Percentiles rank a stretch among this genome's conserved stretches.
phyloP scores from a whole-genome alignment of 1,140 invertebrate species.

The Scaptomyza pallida region DNA sequence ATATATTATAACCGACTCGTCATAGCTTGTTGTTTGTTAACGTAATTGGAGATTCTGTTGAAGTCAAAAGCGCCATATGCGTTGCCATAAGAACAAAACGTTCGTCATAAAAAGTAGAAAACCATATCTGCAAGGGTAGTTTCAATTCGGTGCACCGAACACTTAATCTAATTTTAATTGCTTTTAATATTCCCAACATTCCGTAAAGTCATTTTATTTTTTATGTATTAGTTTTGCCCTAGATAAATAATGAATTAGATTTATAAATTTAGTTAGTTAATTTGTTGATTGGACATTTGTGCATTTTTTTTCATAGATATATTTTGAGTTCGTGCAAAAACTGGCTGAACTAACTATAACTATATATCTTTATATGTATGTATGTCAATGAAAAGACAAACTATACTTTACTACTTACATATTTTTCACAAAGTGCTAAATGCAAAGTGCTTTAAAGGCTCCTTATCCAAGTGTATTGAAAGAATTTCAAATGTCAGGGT shows the following conservation, averaged over 20 bases:
- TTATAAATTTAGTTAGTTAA: slow-evolving; percentile 24
- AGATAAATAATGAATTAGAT: slow-evolving; percentile 17
- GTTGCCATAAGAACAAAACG: slow-evolving; percentile 28
- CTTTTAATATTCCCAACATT: slow-evolving; percentile 8
- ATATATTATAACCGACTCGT: slow-evolving; percentile 2
- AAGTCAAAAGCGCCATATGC: slow-evolving; percentile 3
- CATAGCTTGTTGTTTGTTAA: neutral
- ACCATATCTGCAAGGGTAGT: slow-evolving; percentile 31
- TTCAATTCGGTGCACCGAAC: slow-evolving; percentile 30
- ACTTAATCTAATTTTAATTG: neutral
- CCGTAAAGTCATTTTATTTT: slow-evolving; percentile 23
- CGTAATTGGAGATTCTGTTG: slow-evolving; percentile 3
- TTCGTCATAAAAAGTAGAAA: slow-evolving; percentile 16
- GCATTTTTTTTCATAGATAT: slow-evolving; percentile 14
- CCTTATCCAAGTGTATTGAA: slow-evolving; percentile 22
- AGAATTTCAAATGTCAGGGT: slow-evolving; percentile 16
- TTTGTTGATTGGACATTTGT: slow-evolving; percentile 36
- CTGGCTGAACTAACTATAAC: slow-evolving; percentile 6
- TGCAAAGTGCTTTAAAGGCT: slow-evolving; percentile 20
- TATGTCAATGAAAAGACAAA: slow-evolving; percentile 15
- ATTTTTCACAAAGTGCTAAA: slow-evolving; percentile 14
- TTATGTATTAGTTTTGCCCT: slow-evolving; percentile 11
- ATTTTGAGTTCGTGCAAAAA: neutral
- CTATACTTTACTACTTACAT: neutral
- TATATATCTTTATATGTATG: neutral